Conservation (phyloP, 2,797 vertebrate genomes). For the Pipistrellus nathusii region DNA sequence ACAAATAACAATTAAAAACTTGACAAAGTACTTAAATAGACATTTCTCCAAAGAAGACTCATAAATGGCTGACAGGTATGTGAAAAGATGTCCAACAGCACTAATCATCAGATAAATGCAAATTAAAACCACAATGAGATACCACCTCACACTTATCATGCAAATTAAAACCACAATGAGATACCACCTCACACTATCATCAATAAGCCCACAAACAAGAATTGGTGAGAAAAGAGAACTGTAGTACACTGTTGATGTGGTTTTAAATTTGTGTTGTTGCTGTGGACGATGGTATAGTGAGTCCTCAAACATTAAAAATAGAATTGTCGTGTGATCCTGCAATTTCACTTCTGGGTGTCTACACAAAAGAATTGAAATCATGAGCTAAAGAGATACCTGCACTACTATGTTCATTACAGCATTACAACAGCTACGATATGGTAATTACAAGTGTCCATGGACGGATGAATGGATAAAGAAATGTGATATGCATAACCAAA, state of each 20-base stretch:
- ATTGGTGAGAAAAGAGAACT: not conserved
- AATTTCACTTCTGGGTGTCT: not conserved
- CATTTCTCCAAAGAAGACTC: not conserved
- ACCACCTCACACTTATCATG: not conserved
- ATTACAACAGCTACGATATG: not conserved
- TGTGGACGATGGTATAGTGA: too few relatives aligned
- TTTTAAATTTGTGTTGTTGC: not conserved
- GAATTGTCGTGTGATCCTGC: not conserved
- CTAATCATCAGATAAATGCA: too few relatives aligned
- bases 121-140: not conserved
- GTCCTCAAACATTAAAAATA: not conserved
- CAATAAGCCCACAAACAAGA: not conserved
- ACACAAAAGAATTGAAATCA: not conserved
- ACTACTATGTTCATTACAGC: too few relatives aligned
- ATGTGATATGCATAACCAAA: not conserved
- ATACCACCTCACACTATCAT: not conserved
- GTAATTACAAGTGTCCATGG: not conserved
- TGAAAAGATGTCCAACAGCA: not conserved
- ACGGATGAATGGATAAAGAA: not conserved
- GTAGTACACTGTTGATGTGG: fast-evolving
- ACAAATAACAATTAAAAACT: not conserved
- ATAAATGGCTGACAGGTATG: not conserved
- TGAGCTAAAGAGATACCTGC: not conserved
- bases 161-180: not conserved
- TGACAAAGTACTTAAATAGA: not conserved